phyloP scores from a whole-genome alignment of 1,140 invertebrate species.

The Cecropterus lyciades region DNA sequence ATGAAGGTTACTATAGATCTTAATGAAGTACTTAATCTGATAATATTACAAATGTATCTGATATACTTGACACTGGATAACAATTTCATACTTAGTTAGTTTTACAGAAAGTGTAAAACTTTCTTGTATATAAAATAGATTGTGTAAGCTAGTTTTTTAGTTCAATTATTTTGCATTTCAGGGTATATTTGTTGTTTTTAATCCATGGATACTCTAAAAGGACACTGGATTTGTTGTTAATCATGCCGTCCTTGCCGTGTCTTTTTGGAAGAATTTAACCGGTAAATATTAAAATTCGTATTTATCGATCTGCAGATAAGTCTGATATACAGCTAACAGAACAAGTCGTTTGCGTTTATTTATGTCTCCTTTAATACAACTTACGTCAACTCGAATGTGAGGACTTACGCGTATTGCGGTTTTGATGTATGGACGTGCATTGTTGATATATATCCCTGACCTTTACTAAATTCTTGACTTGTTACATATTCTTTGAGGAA shows the following conservation, averaged over 20 bases:
- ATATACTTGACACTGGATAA: too few species aligned
- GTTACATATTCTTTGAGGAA: slow-evolving; percentile 14
- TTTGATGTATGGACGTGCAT: slow-evolving; percentile 4
- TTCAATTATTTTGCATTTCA: background rate
- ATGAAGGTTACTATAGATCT: too few species aligned
- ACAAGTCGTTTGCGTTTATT: slow-evolving; percentile 5
- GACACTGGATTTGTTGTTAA: background rate
- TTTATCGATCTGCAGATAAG: slow-evolving; percentile 7
- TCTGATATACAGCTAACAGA: slow-evolving; percentile 14
- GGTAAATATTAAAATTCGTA: slow-evolving; percentile 6
- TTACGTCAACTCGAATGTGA: background rate
- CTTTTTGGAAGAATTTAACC: slow-evolving; percentile 5
- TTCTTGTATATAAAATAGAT: too few species aligned
- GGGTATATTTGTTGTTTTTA: background rate
- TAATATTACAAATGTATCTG: too few species aligned
- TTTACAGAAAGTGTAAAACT: too few species aligned
- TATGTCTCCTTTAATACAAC: slow-evolving; percentile 2
- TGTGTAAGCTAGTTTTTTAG: too few species aligned
- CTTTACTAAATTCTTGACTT: slow-evolving; percentile 8
- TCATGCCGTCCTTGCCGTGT: slow-evolving; percentile 4
- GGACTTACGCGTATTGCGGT: background rate
- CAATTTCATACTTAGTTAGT: too few species aligned
- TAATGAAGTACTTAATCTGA: too few species aligned
- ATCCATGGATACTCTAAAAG: background rate
- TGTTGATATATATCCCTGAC: slow-evolving; percentile 8